Conservation (phyloP, 2,113 vertebrate species). For the Pangasianodon gigas region DNA sequence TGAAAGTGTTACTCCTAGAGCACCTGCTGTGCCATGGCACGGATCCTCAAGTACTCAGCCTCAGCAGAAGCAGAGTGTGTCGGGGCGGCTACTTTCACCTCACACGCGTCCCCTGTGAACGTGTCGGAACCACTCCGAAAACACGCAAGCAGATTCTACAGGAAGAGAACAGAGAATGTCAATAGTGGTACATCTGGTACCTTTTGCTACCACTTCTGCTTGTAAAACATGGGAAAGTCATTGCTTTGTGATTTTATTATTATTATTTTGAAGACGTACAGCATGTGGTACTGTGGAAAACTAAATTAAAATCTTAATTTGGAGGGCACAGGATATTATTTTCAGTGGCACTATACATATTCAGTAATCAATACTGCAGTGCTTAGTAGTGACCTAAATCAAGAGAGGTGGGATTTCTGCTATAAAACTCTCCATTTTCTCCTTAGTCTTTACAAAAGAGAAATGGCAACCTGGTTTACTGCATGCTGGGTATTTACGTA, state of each 20-base stretch:
- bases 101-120: constrained; percentile 92
- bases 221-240: neutral
- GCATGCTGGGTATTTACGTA: neutral
- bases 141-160: constrained; percentile 90
- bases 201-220: neutral
- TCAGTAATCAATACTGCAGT: neutral
- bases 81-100: constrained; percentile 95
- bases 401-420: neutral
- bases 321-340: too few species aligned
- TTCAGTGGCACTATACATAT: neutral
- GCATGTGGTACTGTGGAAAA: too few species aligned
- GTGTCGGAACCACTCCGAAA: constrained; percentile 92
- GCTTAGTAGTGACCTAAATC: neutral
- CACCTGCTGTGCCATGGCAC: constrained; percentile 98
- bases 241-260: neutral
- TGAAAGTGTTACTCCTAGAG: neutral
- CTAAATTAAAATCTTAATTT: too few species aligned
- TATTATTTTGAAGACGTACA: neutral
- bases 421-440: neutral
- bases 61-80: constrained; percentile 88
- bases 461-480: neutral
- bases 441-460: neutral
- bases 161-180: constrained; percentile 36
- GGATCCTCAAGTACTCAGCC: constrained; percentile 95
- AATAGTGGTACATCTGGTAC: neutral